Conservation (phyloP, 2,888 invertebrate genomes). For the Brachyptera risi region DNA sequence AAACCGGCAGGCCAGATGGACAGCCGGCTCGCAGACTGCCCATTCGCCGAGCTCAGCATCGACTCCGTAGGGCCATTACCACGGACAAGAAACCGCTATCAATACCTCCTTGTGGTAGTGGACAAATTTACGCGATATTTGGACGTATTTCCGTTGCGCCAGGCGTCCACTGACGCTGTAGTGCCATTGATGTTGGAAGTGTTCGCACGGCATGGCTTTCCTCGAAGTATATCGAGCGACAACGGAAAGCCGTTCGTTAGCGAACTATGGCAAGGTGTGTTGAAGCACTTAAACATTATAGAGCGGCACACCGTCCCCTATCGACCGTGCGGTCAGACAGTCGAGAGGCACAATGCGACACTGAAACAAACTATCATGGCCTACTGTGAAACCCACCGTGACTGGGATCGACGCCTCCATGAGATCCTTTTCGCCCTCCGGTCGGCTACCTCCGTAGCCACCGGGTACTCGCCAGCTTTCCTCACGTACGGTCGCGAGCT, state of each 20-base stretch:
- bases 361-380: too few relatives aligned
- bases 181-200: background rate
- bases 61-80: background rate
- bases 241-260: conserved; percentile 4
- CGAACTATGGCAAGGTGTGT: background rate
- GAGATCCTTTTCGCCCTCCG: too few relatives aligned
- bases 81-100: background rate
- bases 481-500: too few relatives aligned
- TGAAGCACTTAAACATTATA: background rate
- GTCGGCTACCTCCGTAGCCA: too few relatives aligned
- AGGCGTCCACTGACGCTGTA: background rate
- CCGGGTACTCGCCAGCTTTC: too few relatives aligned
- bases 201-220: background rate
- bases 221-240: too few relatives aligned
- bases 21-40: too few relatives aligned
- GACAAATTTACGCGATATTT: conserved; percentile 4
- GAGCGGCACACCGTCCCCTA: background rate
- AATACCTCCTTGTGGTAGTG: background rate
- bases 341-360: too few relatives aligned
- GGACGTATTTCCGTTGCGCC: background rate
- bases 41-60: background rate
- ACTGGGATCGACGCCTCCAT: too few relatives aligned
- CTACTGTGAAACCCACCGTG: too few relatives aligned
- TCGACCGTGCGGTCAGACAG: too few relatives aligned
- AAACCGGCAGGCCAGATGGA: too few relatives aligned